Evolutionary conservation across 2,797 vertebrate species (phyloP).

Genomic region (Cynodonichthys magdalenae): DNA sequence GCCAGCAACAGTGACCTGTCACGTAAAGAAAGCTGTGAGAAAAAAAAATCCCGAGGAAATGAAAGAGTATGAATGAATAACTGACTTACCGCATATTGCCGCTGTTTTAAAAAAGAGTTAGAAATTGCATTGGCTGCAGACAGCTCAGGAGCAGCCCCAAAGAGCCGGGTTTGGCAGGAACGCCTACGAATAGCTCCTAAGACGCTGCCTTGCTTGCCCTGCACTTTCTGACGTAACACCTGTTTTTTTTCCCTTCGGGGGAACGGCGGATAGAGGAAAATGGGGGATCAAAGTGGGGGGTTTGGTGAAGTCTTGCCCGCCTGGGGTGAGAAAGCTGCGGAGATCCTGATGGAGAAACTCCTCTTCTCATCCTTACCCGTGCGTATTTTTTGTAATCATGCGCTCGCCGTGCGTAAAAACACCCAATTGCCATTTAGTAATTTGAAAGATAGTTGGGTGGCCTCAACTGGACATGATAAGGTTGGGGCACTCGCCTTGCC

Average conservation of each 20-base stretch:
- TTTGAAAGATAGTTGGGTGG: slow-evolving; percentile 30
- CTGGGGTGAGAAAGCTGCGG: slow-evolving; percentile 60
- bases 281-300: slow-evolving; percentile 51
- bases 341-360: slow-evolving; percentile 52
- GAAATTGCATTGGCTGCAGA: slow-evolving; percentile 74
- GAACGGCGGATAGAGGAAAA: slow-evolving; percentile 72
- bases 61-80: slow-evolving; percentile 59
- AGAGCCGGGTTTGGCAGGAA: slow-evolving; percentile 76
- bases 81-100: slow-evolving; percentile 79
- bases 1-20: slow-evolving; percentile 75
- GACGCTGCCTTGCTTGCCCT: slow-evolving; percentile 80
- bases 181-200: slow-evolving; percentile 80
- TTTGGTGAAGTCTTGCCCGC: slow-evolving; percentile 58
- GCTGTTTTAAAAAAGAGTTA: slow-evolving; percentile 66
- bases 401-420: slow-evolving; percentile 70
- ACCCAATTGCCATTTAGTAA: slow-evolving; percentile 40
- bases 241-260: slow-evolving; percentile 70
- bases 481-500: slow-evolving; percentile 18
- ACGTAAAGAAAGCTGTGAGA: slow-evolving; percentile 71
- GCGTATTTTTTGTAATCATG: slow-evolving; percentile 42
- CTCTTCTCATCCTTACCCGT: slow-evolving; percentile 28
- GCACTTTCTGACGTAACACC: slow-evolving; percentile 85
- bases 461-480: slow-evolving; percentile 29
- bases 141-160: slow-evolving; percentile 72
- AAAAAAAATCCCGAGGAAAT: slow-evolving; percentile 44